phyloP scores from a whole-genome alignment of 2,888 invertebrate species.

The Graphium colonna region DNA sequence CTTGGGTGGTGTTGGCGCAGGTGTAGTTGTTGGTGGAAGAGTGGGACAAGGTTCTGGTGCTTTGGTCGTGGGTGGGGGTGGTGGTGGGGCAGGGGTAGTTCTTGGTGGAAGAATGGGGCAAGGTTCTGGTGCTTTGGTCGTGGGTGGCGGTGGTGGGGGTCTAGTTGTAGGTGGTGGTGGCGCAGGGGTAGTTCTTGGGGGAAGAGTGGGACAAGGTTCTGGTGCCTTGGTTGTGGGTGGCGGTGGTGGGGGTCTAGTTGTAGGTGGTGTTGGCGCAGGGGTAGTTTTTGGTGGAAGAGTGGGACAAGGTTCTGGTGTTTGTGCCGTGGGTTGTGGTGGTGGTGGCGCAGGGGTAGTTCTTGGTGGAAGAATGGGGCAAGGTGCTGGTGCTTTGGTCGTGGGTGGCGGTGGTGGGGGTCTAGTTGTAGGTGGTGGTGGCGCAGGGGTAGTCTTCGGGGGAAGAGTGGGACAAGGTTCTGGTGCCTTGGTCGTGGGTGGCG shows the following conservation, averaged over 20 bases:
- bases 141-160: not conserved
- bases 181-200: too few relatives aligned
- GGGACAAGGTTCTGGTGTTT: constrained; percentile 1
- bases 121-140: not conserved
- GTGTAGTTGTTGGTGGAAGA: not conserved
- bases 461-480: constrained; percentile 2
- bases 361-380: not conserved
- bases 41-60: constrained; percentile 1
- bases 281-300: not conserved
- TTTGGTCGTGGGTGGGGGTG: not conserved
- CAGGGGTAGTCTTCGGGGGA: not conserved
- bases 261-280: not conserved
- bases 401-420: not conserved
- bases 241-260: not conserved
- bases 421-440: too few relatives aligned
- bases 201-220: not conserved
- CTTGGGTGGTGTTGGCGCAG: not conserved
- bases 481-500: not conserved
- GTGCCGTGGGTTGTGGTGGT: not conserved
- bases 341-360: too few relatives aligned
- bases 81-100: too few relatives aligned
- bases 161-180: too few relatives aligned
- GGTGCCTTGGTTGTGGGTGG: not conserved
- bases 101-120: not conserved
- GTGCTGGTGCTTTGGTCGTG: not conserved